phyloP scores from a whole-genome alignment of 2,113 vertebrate species.

The Psephotus haematonotus region DNA sequence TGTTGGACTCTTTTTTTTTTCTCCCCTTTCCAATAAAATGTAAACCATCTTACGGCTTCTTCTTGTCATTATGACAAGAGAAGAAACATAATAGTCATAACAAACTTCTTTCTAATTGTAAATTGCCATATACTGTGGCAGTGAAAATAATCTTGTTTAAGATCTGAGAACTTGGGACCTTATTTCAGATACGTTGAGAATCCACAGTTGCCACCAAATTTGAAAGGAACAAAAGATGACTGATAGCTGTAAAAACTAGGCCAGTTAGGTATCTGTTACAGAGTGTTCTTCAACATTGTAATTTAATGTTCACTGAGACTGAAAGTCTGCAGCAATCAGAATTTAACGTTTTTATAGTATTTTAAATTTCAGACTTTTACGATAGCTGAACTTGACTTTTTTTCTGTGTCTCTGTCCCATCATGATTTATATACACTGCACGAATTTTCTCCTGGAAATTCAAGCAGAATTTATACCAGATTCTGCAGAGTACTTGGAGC shows the following conservation, averaged over 20 bases:
- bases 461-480: background rate
- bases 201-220: background rate
- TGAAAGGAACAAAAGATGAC: background rate
- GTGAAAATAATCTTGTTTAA: background rate
- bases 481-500: background rate
- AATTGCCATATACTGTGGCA: conserved; percentile 1
- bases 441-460: background rate
- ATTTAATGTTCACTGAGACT: background rate
- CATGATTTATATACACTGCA: background rate
- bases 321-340: background rate
- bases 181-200: background rate
- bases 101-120: background rate
- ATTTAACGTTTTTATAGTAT: background rate
- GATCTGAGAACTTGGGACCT: background rate
- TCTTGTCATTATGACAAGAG: conserved; percentile 16
- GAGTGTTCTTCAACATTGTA: background rate
- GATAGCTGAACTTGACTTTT: background rate
- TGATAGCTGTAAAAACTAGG: background rate
- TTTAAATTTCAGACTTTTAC: background rate
- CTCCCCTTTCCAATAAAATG: conserved; percentile 19
- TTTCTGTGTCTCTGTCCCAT: background rate
- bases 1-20: background rate
- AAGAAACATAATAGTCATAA: background rate
- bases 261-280: background rate
- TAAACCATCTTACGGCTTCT: background rate